These are phyloP conservation scores for Cynocephalus volans DNA, from an alignment of 2,113 vertebrate genomes.

Conservation along the genomic window DNA sequence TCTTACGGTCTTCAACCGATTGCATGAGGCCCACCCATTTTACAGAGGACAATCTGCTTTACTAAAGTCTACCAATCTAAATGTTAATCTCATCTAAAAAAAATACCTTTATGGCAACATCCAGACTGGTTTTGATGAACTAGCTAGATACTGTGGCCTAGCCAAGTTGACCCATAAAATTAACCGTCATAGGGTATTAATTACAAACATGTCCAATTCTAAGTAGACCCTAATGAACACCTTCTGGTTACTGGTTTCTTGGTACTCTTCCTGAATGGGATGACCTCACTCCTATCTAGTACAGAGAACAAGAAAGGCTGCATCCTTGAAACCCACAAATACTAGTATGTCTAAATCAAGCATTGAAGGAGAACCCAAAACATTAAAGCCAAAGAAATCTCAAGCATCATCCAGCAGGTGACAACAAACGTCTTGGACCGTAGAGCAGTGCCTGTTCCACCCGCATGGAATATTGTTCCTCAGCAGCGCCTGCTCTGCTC, in stretches of 20 bases:
- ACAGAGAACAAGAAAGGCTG: not conserved
- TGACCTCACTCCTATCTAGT: not conserved
- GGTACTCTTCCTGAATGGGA: not conserved
- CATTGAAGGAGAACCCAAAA: not conserved
- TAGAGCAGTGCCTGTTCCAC: not conserved
- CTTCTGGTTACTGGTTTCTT: not conserved
- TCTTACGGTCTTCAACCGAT: not conserved
- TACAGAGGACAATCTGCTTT: not conserved
- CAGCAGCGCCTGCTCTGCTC: not conserved
- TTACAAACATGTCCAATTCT: not conserved
- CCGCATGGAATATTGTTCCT: not conserved
- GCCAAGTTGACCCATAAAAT: not conserved
- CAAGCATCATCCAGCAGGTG: not conserved
- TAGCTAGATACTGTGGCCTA: not conserved
- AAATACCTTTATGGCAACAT: not conserved
- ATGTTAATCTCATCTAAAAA: not conserved
- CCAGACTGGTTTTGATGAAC: not conserved
- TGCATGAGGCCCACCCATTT: not conserved
- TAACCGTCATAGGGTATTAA: not conserved
- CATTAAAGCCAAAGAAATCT: not conserved
- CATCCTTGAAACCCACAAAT: not conserved
- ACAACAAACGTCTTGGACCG: not conserved
- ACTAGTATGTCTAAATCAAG: not conserved
- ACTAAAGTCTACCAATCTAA: not conserved
- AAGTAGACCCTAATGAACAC: not conserved